Evolutionary conservation across 2,888 invertebrate species (phyloP).

Genomic region (Platycheirus rosarum): DNA sequence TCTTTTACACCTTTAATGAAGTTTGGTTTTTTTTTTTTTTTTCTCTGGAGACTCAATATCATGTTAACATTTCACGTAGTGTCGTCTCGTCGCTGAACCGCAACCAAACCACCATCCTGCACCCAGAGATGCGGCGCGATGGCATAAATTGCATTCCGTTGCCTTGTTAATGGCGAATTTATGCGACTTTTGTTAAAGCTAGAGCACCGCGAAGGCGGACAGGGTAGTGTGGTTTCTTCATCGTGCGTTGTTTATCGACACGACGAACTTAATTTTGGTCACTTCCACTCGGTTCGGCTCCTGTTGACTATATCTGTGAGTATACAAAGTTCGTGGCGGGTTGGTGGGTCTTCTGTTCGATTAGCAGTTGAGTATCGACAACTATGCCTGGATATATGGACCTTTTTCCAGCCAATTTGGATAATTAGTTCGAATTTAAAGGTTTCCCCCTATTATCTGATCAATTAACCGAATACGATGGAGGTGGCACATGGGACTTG

Average conservation of each 20-base stretch:
- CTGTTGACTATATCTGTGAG: constrained; percentile 17
- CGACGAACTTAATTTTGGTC: constrained; percentile 58
- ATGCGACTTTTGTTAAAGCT: constrained; percentile 52
- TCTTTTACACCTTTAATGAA: constrained; percentile 69
- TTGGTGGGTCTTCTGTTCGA: constrained; percentile 31
- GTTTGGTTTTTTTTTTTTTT: constrained; percentile 35
- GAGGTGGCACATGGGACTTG: constrained; percentile 40
- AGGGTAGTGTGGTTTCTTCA: constrained; percentile 42
- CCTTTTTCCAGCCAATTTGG: constrained; percentile 60
- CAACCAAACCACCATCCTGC: constrained; percentile 30
- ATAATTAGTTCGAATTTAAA: constrained; percentile 71
- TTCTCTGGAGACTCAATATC: constrained; percentile 39
- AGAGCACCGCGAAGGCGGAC: neutral
- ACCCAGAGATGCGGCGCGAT: constrained; percentile 4
- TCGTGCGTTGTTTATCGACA: constrained; percentile 68
- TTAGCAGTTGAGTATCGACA: constrained; percentile 12
- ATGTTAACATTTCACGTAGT: constrained; percentile 59
- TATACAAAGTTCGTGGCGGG: constrained; percentile 7
- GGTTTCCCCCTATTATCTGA: constrained; percentile 64
- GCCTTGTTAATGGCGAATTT: constrained; percentile 70
- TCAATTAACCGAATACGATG: constrained; percentile 52
- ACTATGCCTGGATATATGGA: constrained; percentile 9
- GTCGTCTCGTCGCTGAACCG: neutral
- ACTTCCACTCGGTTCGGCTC: constrained; percentile 25
- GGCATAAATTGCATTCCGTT: constrained; percentile 66